phyloP scores from a whole-genome alignment of 2,888 invertebrate genomes.

The Unio pictorum region DNA sequence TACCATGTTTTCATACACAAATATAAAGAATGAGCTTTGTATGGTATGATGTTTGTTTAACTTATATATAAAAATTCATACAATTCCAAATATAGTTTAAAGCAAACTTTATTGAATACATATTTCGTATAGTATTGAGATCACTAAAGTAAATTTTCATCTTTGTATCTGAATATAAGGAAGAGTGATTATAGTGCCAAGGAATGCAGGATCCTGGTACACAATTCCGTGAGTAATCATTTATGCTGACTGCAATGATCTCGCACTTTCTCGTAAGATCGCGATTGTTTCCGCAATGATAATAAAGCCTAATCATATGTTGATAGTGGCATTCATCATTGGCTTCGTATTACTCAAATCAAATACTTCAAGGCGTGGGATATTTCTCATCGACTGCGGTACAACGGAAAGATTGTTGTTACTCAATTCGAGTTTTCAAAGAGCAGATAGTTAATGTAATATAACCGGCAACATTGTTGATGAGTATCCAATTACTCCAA shows the following conservation, averaged over 20 bases:
- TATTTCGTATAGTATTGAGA: no score
- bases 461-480: conserved; percentile 31
- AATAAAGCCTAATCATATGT: conserved; percentile 31
- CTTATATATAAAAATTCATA: no score
- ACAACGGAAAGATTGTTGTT: conserved; percentile 21
- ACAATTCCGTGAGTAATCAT: conserved; percentile 10
- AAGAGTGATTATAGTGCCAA: no score
- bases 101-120: no score
- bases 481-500: conserved; percentile 27
- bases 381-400: conserved; percentile 33
- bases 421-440: conserved; percentile 24
- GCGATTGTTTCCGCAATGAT: conserved; percentile 19
- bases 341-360: conserved; percentile 13
- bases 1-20: no score
- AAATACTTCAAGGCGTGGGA: conserved; percentile 9
- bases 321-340: conserved; percentile 33
- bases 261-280: conserved; percentile 24
- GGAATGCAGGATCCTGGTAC: not conserved
- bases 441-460: conserved; percentile 24
- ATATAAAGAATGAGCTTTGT: no score
- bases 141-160: no score
- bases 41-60: no score
- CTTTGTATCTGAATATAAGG: no score
- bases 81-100: no score
- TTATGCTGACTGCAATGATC: conserved; percentile 14